phyloP scores from a whole-genome alignment of 2,888 invertebrate species.

The Drosophila barbarae region DNA sequence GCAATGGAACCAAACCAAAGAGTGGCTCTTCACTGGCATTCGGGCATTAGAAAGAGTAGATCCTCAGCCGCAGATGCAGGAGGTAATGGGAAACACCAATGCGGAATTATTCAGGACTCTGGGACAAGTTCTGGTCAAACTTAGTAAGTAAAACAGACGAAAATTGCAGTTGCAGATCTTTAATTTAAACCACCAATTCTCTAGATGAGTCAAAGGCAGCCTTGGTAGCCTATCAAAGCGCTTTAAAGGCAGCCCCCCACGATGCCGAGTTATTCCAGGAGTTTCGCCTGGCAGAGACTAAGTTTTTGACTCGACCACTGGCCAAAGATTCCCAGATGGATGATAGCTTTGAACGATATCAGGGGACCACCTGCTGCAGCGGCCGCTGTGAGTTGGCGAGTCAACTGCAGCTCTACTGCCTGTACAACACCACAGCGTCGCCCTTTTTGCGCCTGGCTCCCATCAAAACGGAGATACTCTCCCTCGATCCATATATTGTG shows the following conservation, averaged over 20 bases:
- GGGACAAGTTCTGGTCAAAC: background rate
- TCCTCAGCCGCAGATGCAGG: background rate
- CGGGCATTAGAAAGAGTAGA: background rate
- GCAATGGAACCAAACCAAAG: slow-evolving; percentile 2
- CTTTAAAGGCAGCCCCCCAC: background rate
- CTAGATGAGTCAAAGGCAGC: background rate
- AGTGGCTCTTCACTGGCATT: slow-evolving; percentile 15
- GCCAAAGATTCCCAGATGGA: no score
- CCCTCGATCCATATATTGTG: slow-evolving; percentile 80
- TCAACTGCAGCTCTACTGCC: slow-evolving; percentile 45
- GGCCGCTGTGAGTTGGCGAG: slow-evolving; percentile 14
- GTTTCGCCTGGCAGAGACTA: background rate
- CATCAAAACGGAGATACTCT: slow-evolving; percentile 80
- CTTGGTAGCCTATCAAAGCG: slow-evolving; percentile 8
- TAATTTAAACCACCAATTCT: background rate
- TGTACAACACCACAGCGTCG: slow-evolving; percentile 43
- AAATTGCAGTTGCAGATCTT: no score
- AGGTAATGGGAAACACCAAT: background rate
- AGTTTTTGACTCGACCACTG: background rate
- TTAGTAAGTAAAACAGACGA: no score
- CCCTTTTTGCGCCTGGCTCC: slow-evolving; percentile 64
- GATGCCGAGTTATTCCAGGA: slow-evolving; percentile 3
- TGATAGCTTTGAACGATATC: fast-evolving
- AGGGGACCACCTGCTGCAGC: slow-evolving; percentile 13
- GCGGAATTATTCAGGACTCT: background rate